phyloP scores from a whole-genome alignment of 1,140 invertebrate genomes.

The Trichonephila clavata region DNA sequence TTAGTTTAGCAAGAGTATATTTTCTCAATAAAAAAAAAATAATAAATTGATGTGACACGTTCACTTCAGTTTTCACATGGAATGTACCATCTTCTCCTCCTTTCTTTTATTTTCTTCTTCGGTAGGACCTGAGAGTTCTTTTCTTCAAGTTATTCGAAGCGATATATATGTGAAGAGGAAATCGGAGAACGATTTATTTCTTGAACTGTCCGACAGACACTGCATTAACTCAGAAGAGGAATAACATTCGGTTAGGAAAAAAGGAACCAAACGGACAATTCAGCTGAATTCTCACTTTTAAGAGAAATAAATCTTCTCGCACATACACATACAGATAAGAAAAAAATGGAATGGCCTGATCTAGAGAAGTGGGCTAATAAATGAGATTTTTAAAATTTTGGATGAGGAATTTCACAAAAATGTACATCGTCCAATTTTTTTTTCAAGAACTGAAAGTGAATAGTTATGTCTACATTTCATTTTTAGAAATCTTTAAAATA shows the following conservation, averaged over 20 bases:
- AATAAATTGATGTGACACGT: not conserved
- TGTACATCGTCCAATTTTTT: no score
- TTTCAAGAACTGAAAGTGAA: no score
- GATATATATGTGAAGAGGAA: constrained; percentile 65
- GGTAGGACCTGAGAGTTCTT: constrained; percentile 1
- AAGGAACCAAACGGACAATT: constrained; percentile 26
- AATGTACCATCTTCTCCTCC: not conserved
- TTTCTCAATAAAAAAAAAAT: constrained; percentile 8
- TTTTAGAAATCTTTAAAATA: no score
- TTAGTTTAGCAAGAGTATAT: not conserved
- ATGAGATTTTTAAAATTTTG: not conserved
- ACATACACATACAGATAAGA: not conserved
- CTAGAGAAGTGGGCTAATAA: not conserved
- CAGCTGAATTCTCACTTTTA: constrained; percentile 27
- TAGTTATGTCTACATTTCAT: no score
- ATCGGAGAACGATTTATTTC: constrained; percentile 71
- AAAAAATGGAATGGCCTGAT: not conserved
- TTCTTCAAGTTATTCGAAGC: constrained; percentile 67
- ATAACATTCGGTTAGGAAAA: constrained; percentile 28
- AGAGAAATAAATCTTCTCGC: constrained; percentile 36
- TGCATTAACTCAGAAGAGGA: constrained; percentile 64
- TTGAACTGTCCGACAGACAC: constrained; percentile 68
- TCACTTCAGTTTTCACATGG: constrained; percentile 6
- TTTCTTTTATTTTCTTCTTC: not conserved
- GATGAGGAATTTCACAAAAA: no score